Evolutionary conservation across 2,113 vertebrate species (phyloP).

Genomic region (Saccopteryx leptura): DNA sequence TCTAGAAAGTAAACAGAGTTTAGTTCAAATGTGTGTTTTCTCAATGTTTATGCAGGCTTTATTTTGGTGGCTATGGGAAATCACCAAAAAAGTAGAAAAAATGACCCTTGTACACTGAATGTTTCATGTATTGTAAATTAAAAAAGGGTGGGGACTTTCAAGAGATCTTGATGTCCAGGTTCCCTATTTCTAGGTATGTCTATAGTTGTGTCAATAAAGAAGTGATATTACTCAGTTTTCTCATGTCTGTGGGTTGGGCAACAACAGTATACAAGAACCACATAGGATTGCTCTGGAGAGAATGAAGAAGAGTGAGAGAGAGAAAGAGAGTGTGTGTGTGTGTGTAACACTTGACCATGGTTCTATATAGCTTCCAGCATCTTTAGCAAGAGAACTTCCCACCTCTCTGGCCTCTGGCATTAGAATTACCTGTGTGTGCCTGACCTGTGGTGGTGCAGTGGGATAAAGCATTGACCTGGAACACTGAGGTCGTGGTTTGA

Average conservation of each 20-base stretch:
- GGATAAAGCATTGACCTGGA: no score
- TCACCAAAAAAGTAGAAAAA: conserved; percentile 69
- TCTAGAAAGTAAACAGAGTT: background rate
- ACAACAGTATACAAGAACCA: background rate
- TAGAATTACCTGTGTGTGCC: background rate
- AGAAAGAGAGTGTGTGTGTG: background rate
- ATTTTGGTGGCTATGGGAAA: conserved; percentile 70
- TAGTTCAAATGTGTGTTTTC: background rate
- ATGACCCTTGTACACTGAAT: background rate
- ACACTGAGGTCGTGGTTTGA: no score
- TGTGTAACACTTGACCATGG: background rate
- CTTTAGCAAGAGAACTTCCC: background rate
- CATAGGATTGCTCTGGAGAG: background rate
- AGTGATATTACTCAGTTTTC: background rate
- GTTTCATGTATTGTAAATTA: conserved; percentile 57
- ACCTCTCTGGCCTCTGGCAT: background rate
- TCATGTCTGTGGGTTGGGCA: background rate
- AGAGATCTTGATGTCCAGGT: conserved; percentile 9
- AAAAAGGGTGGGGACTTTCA: conserved; percentile 58
- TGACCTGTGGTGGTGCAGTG: no score
- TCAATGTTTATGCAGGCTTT: conserved; percentile 9
- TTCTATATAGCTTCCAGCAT: background rate
- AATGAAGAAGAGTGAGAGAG: background rate
- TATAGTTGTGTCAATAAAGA: background rate
- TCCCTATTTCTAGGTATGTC: conserved; percentile 50